Evolutionary conservation across 2,113 vertebrate genomes (phyloP).

Genomic region (Chlorodrepanis virens): DNA sequence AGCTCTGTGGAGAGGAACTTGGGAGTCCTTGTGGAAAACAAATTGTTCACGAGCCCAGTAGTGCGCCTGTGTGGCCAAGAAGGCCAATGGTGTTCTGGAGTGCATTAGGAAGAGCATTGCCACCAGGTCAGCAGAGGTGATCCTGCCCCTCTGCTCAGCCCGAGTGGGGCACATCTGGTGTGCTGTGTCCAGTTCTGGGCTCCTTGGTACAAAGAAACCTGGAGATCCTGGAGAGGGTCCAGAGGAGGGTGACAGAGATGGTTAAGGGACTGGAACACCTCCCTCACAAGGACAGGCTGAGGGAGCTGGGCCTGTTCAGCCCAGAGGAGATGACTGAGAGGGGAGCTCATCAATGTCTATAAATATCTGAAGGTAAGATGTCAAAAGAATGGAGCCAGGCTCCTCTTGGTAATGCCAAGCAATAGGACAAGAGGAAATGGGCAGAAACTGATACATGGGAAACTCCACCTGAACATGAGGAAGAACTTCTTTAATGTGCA

Average conservation of each 20-base stretch:
- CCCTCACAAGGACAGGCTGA: neutral
- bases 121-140: neutral
- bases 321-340: neutral
- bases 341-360: neutral
- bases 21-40: neutral
- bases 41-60: accelerated
- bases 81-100: accelerated
- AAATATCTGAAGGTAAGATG: neutral
- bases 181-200: no score
- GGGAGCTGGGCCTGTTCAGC: neutral
- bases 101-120: neutral
- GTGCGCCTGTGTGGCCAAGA: neutral
- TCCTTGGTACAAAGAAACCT: neutral
- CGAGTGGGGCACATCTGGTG: neutral
- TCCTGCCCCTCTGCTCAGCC: neutral
- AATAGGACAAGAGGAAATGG: neutral
- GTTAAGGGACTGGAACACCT: no score
- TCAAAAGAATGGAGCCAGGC: neutral
- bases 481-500: neutral
- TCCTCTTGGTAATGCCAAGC: neutral
- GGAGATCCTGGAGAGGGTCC: neutral
- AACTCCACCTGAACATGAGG: neutral
- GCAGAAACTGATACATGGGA: neutral
- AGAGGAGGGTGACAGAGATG: neutral
- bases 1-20: neutral